Base-by-base conservation (phyloP, 2,113 vertebrate genomes). In the Thunnus thynnus region DNA sequence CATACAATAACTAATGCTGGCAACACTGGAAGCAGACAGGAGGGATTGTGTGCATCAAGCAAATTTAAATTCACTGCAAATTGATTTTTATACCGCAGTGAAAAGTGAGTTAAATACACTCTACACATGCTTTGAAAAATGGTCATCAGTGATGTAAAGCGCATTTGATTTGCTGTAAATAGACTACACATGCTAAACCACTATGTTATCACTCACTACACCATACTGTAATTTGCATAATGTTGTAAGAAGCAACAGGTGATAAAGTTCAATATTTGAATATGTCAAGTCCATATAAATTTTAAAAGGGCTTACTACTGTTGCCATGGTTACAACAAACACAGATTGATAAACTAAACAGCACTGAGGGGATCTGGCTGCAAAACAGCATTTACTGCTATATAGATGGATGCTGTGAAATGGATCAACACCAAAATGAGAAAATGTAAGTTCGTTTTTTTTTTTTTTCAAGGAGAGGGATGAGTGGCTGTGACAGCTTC, bases 211-310 rank as follows among this genome's bases (percentile, higher is more conserved):
- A 20, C 51, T 63, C 22, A 18, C 57, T 22, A 16, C n/a, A 60
- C 46, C 66, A 9, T 41, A 44, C n/a, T 41, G 30, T 25, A 67
- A 25, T 83, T 83, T 82, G 52, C 71, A 74, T 85, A 46, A 66
- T 5, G 1, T 13, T 48, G 56, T 52, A 56, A 0, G 4, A 48
- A 80, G 52, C 48, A 76, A 65, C 61, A 76, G 54, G 58, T 69
- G 57, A 32, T 13, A 10, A 68, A 61, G 70, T 73, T 62, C 72
- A 80, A 48, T 22, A 77, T 78, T 86, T 86, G 83, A 75, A 82
- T 90, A 76, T 66, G 61, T 50, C 18, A 10, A 56, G 51, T 44
- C 47, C 25, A 76, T 76, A 61, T 32, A 82, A 66, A 82, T 76
- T 32, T 22, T 9, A 22, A 47, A 65, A 54, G 78, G 17, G 25